Conservation (phyloP, 2,797 vertebrate species). For the Botia kubotai region DNA sequence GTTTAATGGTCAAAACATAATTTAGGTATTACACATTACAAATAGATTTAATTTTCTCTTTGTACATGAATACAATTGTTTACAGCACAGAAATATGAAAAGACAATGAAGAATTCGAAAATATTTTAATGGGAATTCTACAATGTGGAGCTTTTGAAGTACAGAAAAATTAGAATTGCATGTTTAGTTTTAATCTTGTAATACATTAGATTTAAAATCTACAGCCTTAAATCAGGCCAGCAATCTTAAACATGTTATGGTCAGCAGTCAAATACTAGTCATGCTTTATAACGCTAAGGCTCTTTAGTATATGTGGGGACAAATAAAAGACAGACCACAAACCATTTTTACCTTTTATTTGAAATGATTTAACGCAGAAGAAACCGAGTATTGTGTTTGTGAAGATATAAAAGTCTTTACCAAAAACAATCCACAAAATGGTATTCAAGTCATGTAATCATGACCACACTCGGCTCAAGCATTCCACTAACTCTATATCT, state of each 20-base stretch:
- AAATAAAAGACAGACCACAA: conserved; percentile 37
- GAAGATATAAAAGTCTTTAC: conserved; percentile 77
- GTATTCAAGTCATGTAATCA: conserved; percentile 69
- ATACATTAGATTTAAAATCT: background rate
- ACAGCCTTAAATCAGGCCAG: background rate
- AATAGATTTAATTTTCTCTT: background rate
- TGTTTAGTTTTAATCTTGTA: too few species aligned
- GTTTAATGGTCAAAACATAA: background rate
- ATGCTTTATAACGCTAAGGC: background rate
- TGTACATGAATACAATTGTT: background rate
- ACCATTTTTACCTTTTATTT: conserved; percentile 77
- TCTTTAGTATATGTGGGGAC: conserved; percentile 16
- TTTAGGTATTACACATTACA: background rate
- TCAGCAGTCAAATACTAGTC: background rate
- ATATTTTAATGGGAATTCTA: background rate
- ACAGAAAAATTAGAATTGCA: background rate
- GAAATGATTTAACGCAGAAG: conserved; percentile 81
- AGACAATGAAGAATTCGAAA: background rate
- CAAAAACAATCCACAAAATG: conserved; percentile 78
- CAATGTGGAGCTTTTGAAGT: background rate
- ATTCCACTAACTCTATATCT: conserved; percentile 66
- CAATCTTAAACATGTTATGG: background rate
- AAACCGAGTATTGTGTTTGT: conserved; percentile 79
- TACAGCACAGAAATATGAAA: too few species aligned
- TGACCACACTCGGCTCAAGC: conserved; percentile 64